Base-by-base conservation (phyloP, 2,888 invertebrate genomes). In the Pseudococcus jackbeardsleyi region DNA sequence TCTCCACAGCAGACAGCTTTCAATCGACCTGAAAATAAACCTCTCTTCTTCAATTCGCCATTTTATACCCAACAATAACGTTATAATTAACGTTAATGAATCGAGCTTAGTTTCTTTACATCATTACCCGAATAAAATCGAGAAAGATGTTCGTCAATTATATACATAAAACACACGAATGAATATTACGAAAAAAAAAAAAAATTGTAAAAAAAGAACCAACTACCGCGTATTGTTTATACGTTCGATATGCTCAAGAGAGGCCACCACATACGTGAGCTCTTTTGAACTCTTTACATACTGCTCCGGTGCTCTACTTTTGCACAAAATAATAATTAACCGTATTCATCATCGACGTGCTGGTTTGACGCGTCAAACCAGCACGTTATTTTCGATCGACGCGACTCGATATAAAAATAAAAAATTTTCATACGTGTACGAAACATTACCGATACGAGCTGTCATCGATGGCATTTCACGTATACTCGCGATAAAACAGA, bases 231-330 rank as follows among this genome's bases (percentile, higher is more conserved):
- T 22, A 64, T 64, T 64, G 64, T 64, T 64, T 64, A 22, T 22
- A 64, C 64, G 22, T 64, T 22, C 64, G 64, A 64, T 64, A 64
- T 64, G 64, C 64, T 64, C 64, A 22, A 50, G 50, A 50, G 50
- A 50, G 26, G 50, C 50, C 50, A 50, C 17, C 50, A 46, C 46
- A 50, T 64, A 64, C 64, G 64, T 64, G 19, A 19, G 50, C 50
- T 50, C 22, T 19, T 64, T 64, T 64, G 64, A 64, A 64, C 64
- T 64, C 22, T 22, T 22, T 22, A 64, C 64, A 22, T 22, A 22
- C 12, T 22, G 19, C 19, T 64, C 64, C 7, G 19, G 19, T 22
- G 64, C 22, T 64, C 64, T 19, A 64, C 64, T 64, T 64, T 9
- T 7, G 7, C 26, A 33, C 64, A 15, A 50, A 22, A 19, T 22